Percentiles rank a stretch among this genome's conserved stretches.
Evolutionary conservation across 2,113 vertebrate species (phyloP).

Genomic region (Lipotes vexillifer): DNA sequence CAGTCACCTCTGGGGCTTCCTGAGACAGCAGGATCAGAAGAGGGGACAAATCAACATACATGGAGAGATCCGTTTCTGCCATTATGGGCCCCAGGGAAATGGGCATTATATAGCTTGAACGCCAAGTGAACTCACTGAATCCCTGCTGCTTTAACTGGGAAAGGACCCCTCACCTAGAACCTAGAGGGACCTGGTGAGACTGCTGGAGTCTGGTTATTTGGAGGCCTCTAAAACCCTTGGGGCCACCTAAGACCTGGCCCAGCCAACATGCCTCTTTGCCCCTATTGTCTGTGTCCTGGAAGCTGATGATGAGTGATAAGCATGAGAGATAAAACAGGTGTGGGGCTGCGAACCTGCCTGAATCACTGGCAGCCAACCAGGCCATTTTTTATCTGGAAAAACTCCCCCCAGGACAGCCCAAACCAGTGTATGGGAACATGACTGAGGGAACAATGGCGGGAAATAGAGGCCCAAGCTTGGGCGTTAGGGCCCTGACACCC

Average conservation of each 20-base stretch:
- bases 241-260: neutral
- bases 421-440: constrained; percentile 37
- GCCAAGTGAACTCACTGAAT: neutral
- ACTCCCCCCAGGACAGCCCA: constrained; percentile 52
- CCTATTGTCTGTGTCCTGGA: constrained; percentile 70
- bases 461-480: constrained; percentile 46
- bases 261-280: constrained; percentile 38
- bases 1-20: neutral
- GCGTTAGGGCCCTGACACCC: constrained; percentile 46
- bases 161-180: neutral
- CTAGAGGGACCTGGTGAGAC: neutral
- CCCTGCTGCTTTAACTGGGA: neutral
- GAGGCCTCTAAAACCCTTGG: neutral
- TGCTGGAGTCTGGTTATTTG: neutral
- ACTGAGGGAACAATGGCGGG: constrained; percentile 62
- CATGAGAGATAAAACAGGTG: constrained; percentile 46
- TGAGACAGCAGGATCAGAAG: neutral
- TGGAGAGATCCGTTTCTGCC: neutral
- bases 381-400: constrained; percentile 70
- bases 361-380: constrained; percentile 70
- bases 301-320: constrained; percentile 66
- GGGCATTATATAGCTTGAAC: too few species aligned
- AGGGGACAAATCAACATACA: neutral
- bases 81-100: neutral
- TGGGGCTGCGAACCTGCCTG: constrained; percentile 62